These are phyloP conservation scores for Plagiodera versicolora DNA, from an alignment of 2,888 invertebrate species.

Conservation along the genomic window DNA sequence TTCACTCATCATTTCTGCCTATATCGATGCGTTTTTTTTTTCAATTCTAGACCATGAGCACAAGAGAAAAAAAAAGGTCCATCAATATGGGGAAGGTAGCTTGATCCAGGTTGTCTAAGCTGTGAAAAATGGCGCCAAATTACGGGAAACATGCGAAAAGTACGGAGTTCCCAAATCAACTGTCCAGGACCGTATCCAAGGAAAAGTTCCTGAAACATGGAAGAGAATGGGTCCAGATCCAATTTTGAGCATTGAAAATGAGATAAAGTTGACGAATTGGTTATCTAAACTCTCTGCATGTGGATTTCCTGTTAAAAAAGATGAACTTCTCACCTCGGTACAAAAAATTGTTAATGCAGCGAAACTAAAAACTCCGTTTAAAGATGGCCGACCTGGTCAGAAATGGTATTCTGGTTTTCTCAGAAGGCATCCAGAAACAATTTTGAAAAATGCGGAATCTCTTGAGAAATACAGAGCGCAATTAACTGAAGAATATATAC, in stretches of 20 bases:
- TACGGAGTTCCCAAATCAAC: conserved; percentile 11
- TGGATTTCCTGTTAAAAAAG: conserved; percentile 43
- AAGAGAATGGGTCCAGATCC: conserved; percentile 4
- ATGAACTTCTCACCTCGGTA: conserved; percentile 37
- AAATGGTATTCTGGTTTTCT: background rate
- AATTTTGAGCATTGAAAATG: conserved; percentile 26
- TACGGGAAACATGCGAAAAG: background rate
- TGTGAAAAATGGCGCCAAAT: conserved; percentile 9
- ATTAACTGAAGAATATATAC: background rate
- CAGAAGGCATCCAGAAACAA: background rate
- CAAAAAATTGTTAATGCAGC: conserved; percentile 28
- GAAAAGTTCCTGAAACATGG: background rate
- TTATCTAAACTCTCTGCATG: conserved; percentile 35
- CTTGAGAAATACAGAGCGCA: background rate
- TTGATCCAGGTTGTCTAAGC: conserved; percentile 1
- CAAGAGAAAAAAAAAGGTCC: conserved; percentile 8
- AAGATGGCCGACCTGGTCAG: background rate
- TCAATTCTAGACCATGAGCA: conserved; percentile 17
- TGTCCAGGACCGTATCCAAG: conserved; percentile 10
- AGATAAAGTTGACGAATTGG: conserved; percentile 39
- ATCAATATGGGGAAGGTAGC: conserved; percentile 5
- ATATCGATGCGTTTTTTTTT: too few species aligned
- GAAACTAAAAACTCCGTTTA: background rate
- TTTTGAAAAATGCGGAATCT: background rate
- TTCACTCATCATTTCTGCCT: background rate